Base-by-base conservation (phyloP, 2,797 vertebrate genomes). In the Poecilia wingei region DNA sequence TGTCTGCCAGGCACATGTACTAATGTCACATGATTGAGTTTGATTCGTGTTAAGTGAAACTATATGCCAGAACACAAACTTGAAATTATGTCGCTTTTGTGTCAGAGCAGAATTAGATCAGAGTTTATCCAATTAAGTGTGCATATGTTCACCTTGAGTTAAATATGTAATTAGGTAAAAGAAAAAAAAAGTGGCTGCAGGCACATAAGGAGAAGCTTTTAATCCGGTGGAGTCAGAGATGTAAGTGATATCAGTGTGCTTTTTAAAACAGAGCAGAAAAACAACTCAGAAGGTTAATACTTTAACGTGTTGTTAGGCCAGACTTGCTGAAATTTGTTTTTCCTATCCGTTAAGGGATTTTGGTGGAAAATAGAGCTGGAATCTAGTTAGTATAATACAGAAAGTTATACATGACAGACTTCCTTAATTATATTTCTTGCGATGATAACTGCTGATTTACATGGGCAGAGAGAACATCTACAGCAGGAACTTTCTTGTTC, bases 181-280 rank as follows among this genome's bases (percentile, higher is more conserved):
- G 12, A 5, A 33, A n/a, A 45, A 41, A 31, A 75, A 18, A n/a
- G 28, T 31, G 53, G 53, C 3, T 43, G 3, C 73, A 57, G 22
- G 73, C 51, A 57, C 53, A 43, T 43, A 57, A 75, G 39, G 36
- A 45, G 74, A 57, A 75, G 74, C 74, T 46, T 75, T 59, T 45
- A 75, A 75, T 75, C n/a, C n/a, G 28, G 7, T 43, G 13, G 16
- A 75, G 55, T 12, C 7, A 57, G 53, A 59, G 41, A 75, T 46
- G 41, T 33, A 59, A 59, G 6, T 31, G 53, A 57, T 75, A 28
- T 28, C 25, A 61, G 28, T 31, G n/a, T 5, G 28, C 39, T 28
- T 5, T 43, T 31, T 10, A 10, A 43, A 75, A 39, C 18, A 22
- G 28, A 72, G 47, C 6, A 45, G 28, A 49, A 72, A 51, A 51